Evolutionary conservation across 2,113 vertebrate genomes (phyloP).

Genomic region (Anas platyrhynchos): DNA sequence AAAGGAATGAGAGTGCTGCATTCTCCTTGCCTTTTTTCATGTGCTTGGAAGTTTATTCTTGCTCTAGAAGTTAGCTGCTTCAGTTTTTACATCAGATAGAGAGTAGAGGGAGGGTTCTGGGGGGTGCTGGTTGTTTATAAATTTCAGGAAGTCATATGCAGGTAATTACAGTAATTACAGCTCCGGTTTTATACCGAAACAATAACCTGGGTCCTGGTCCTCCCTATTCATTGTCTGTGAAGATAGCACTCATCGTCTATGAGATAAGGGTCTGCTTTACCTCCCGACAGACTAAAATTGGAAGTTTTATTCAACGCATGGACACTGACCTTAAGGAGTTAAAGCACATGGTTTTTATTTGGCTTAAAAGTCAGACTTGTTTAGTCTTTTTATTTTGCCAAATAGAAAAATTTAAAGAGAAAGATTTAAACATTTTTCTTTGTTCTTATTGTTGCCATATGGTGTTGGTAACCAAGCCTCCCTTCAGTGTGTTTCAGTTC

Average conservation of each 20-base stretch:
- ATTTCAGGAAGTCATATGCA: neutral
- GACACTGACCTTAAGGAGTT: neutral
- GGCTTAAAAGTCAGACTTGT: conserved; percentile 46
- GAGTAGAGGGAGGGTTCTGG: conserved; percentile 28
- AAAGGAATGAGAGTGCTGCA: conserved; percentile 43
- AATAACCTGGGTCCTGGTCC: neutral
- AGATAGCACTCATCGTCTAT: neutral
- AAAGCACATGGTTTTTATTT: conserved; percentile 33
- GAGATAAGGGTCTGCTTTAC: neutral
- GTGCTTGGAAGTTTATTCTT: conserved; percentile 60
- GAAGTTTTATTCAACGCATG: neutral
- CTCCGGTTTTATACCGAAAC: neutral
- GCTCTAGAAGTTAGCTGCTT: conserved; percentile 43
- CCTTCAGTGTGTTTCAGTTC: conserved; percentile 14
- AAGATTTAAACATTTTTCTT: conserved; percentile 23
- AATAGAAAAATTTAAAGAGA: conserved; percentile 21
- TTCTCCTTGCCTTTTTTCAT: conserved; percentile 63
- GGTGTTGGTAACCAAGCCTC: conserved; percentile 25
- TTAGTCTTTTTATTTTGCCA: conserved; percentile 63
- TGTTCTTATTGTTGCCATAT: conserved; percentile 35
- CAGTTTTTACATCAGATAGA: conserved; percentile 41
- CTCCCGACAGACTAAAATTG: neutral
- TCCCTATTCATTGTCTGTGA: neutral
- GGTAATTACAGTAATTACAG: neutral
- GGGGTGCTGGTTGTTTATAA: neutral